A percentile compares a stretch with the other conserved stretches of the same genome.
Conservation (phyloP, 2,797 vertebrate species). For the Atherinosoma microstoma region DNA sequence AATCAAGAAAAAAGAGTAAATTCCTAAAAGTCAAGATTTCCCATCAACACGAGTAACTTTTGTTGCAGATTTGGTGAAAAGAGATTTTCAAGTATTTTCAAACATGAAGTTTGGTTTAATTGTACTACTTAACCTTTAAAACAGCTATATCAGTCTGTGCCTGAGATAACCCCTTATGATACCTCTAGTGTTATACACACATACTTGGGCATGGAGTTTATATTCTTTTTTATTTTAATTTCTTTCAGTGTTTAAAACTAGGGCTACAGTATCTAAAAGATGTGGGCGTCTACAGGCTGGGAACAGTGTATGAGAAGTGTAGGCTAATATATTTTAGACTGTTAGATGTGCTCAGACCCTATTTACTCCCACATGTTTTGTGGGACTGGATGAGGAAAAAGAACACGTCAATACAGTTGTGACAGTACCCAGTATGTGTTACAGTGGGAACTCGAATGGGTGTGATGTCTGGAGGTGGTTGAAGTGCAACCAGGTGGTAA, state of each 20-base stretch:
- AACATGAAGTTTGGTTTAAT: not conserved
- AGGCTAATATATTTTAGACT: not conserved
- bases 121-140: not conserved
- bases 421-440: constrained; percentile 2
- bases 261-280: constrained; percentile 14
- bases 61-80: not conserved
- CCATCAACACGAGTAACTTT: not conserved
- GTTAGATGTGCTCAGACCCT: not conserved
- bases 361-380: constrained; percentile 2
- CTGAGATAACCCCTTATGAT: no score
- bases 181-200: no score
- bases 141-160: no score
- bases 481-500: constrained; percentile 22
- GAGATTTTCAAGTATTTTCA: not conserved
- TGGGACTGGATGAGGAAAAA: constrained; percentile 1
- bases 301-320: not conserved
- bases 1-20: no score
- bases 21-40: no score
- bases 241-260: not conserved
- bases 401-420: not conserved
- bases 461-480: constrained; percentile 18
- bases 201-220: no score
- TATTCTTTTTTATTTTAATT: not conserved
- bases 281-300: not conserved
- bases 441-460: constrained; percentile 3